Conservation (phyloP, 2,113 vertebrate genomes). For the Lophotis ruficrista region DNA sequence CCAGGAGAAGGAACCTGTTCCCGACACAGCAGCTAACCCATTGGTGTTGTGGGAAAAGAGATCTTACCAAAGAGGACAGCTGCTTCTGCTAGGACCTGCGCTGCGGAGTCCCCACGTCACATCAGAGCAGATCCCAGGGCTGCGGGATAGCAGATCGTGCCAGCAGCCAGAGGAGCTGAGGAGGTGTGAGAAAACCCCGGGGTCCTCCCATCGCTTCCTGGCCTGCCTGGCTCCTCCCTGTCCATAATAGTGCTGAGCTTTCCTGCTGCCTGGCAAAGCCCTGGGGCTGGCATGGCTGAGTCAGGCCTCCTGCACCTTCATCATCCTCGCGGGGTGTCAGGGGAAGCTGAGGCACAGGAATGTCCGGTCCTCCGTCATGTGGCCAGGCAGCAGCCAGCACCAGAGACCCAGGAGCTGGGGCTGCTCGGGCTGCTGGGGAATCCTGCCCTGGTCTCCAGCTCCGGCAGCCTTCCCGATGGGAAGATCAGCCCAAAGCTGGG, state of each 20-base stretch:
- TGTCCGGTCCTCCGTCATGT: neutral
- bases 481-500: neutral
- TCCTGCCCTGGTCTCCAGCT: neutral
- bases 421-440: neutral
- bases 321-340: slow-evolving; percentile 9
- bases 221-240: slow-evolving; percentile 52
- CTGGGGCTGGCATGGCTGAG: slow-evolving; percentile 32
- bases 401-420: neutral
- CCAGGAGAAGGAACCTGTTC: neutral
- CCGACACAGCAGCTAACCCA: neutral
- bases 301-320: slow-evolving; percentile 50
- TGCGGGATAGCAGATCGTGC: neutral
- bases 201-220: slow-evolving; percentile 55
- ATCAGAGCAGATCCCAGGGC: neutral
- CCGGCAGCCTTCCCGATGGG: neutral
- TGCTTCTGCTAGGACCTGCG: neutral
- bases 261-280: slow-evolving; percentile 16
- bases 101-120: neutral
- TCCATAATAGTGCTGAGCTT: slow-evolving; percentile 13
- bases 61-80: slow-evolving; percentile 37
- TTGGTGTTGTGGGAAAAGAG: neutral
- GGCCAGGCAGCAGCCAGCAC: neutral
- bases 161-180: neutral
- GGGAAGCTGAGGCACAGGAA: slow-evolving; percentile 48
- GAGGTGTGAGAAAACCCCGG: slow-evolving; percentile 17